A percentile compares a stretch with the other conserved stretches of the same genome.
phyloP scores from a whole-genome alignment of 2,797 vertebrate genomes.

The Onychomys leucogaster region DNA sequence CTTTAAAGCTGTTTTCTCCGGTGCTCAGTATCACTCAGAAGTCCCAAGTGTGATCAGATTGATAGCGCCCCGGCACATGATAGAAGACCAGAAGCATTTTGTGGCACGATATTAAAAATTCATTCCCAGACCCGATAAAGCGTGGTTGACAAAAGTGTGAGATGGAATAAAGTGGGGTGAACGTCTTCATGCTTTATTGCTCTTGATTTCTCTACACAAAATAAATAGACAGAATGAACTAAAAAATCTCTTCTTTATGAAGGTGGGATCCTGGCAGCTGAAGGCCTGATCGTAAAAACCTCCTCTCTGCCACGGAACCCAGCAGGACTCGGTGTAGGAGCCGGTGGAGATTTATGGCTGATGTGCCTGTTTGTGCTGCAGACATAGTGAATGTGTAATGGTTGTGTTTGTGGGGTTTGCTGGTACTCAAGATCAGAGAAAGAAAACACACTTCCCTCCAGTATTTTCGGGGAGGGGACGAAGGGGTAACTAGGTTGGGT shows the following conservation, averaged over 20 bases:
- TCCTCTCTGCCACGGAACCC: constrained; percentile 83
- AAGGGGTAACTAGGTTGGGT: fast-evolving
- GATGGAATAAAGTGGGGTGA: constrained; percentile 88
- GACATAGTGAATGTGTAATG: constrained; percentile 78
- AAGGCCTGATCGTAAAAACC: constrained; percentile 86
- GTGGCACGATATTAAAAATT: constrained; percentile 90
- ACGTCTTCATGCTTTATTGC: constrained; percentile 89
- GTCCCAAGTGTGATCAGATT: constrained; percentile 90
- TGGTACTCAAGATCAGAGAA: constrained; percentile 78
- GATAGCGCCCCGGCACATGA: constrained; percentile 88
- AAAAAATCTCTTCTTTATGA: constrained; percentile 88
- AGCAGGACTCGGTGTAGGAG: constrained; percentile 77
- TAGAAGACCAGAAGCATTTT: constrained; percentile 89
- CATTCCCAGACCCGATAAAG: constrained; percentile 89
- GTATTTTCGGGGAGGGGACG: neutral
- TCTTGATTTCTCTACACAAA: constrained; percentile 89
- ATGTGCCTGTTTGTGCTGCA: constrained; percentile 79
- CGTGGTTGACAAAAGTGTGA: constrained; percentile 88
- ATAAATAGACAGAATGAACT: constrained; percentile 89
- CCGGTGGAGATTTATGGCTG: constrained; percentile 84
- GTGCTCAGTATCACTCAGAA: constrained; percentile 89
- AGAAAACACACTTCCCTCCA: constrained; percentile 59
- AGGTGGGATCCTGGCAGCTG: constrained; percentile 86
- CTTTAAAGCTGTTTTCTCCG: constrained; percentile 90
- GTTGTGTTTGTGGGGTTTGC: constrained; percentile 83